phyloP scores from a whole-genome alignment of 2,113 vertebrate genomes.

The Neodontobutis hainanensis region DNA sequence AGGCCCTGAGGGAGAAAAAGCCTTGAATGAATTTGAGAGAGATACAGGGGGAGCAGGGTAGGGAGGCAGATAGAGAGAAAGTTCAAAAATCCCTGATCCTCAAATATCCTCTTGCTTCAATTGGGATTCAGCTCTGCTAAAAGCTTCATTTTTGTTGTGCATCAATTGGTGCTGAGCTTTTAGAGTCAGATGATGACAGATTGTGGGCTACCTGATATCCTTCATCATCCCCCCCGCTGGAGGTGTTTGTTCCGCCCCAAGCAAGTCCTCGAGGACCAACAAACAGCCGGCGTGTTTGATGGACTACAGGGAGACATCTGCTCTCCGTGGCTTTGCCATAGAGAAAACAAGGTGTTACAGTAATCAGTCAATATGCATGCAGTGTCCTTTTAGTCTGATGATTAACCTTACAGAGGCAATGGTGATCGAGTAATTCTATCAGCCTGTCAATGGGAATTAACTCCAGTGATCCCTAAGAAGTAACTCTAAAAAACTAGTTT shows the following conservation, averaged over 20 bases:
- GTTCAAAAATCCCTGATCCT: constrained; percentile 73
- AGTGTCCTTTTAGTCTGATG: constrained; percentile 41
- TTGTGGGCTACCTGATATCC: constrained; percentile 81
- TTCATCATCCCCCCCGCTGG: constrained; percentile 77
- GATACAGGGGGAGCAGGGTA: constrained; percentile 15
- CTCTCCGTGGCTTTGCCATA: constrained; percentile 54
- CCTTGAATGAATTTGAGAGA: constrained; percentile 72
- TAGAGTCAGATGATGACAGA: constrained; percentile 78
- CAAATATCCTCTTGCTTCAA: constrained; percentile 76
- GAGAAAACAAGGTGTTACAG: constrained; percentile 61
- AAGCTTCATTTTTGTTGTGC: constrained; percentile 70
- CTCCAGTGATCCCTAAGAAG: not conserved
- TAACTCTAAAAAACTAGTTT: not conserved
- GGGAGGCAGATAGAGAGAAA: constrained; percentile 26
- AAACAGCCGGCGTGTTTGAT: constrained; percentile 73
- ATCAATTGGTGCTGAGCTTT: constrained; percentile 68
- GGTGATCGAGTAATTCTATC: constrained; percentile 37
- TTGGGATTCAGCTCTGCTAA: constrained; percentile 68
- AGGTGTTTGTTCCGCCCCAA: constrained; percentile 74
- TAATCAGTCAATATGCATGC: constrained; percentile 60
- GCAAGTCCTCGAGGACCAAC: constrained; percentile 74
- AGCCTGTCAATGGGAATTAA: constrained; percentile 43
- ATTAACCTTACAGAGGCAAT: constrained; percentile 51
- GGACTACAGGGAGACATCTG: constrained; percentile 78
- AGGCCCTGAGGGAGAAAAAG: constrained; percentile 66